phyloP scores from a whole-genome alignment of 2,888 invertebrate species.

The Apotomis turbidana region DNA sequence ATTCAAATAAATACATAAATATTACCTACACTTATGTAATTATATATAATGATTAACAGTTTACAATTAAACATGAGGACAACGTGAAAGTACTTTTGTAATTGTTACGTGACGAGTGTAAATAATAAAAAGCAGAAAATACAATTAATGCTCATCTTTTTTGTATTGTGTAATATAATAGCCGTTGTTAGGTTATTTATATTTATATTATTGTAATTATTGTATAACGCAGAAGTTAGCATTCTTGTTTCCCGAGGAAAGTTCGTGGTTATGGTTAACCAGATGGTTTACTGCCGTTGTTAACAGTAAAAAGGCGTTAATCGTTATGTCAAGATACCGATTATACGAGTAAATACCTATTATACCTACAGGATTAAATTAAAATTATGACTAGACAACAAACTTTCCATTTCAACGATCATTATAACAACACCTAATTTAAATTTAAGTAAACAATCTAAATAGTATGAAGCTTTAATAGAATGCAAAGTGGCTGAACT shows the following conservation, averaged over 20 bases:
- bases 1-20: too few relatives aligned
- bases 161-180: conserved; percentile 19
- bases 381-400: background rate
- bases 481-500: background rate
- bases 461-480: background rate
- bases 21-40: too few relatives aligned
- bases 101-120: conserved; percentile 25
- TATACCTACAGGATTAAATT: background rate
- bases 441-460: background rate
- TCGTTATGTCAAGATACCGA: background rate
- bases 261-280: background rate
- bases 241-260: conserved; percentile 12
- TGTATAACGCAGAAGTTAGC: background rate
- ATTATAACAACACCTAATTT: too few relatives aligned
- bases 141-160: background rate
- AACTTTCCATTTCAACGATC: background rate
- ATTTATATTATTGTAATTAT: conserved; percentile 16
- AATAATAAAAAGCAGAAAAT: conserved; percentile 16
- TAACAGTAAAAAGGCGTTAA: conserved; percentile 15
- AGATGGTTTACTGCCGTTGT: background rate
- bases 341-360: background rate
- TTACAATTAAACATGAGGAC: conserved; percentile 20
- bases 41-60: conserved; percentile 10
- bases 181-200: conserved; percentile 8
- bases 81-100: conserved; percentile 13